A percentile compares a stretch with the other conserved stretches of the same genome.
phyloP scores from a whole-genome alignment of 2,888 invertebrate species.

The Sinelater perroti region DNA sequence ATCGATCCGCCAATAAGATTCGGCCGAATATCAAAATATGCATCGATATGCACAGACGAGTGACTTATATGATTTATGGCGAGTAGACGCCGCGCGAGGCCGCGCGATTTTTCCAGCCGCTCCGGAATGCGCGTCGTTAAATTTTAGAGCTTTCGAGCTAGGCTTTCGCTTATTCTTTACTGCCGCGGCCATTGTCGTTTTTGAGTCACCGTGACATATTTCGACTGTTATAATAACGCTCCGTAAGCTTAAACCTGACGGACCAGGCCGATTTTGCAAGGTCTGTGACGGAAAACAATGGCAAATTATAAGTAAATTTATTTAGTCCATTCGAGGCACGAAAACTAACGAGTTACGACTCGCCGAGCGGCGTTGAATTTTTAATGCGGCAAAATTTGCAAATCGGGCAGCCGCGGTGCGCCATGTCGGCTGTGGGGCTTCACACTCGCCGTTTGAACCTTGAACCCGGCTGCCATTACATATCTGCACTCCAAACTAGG shows the following conservation, averaged over 20 bases:
- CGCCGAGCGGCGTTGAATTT: slow-evolving; percentile 9
- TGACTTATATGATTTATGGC: slow-evolving; percentile 45
- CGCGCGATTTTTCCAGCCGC: slow-evolving; percentile 41
- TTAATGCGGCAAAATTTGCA: slow-evolving; percentile 22
- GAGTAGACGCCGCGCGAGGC: slow-evolving; percentile 41
- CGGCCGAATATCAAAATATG: slow-evolving; percentile 56
- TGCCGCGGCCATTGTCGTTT: slow-evolving; percentile 40
- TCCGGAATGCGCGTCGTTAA: slow-evolving; percentile 43
- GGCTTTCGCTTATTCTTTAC: slow-evolving; percentile 40
- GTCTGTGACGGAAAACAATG: slow-evolving; percentile 36
- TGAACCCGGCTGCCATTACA: no score
- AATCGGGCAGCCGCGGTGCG: slow-evolving; percentile 3
- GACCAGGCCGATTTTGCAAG: slow-evolving; percentile 38
- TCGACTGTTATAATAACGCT: slow-evolving; percentile 41
- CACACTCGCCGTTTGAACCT: no score
- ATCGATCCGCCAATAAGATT: slow-evolving; percentile 54
- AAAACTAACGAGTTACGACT: slow-evolving; percentile 32
- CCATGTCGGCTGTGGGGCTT: background rate
- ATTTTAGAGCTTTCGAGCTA: slow-evolving; percentile 43
- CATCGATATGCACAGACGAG: slow-evolving; percentile 50
- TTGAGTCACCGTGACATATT: slow-evolving; percentile 43
- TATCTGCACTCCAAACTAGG: no score
- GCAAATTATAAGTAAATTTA: slow-evolving; percentile 38
- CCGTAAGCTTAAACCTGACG: slow-evolving; percentile 37
- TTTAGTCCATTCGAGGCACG: slow-evolving; percentile 39